These are phyloP conservation scores for Hydraecia micacea DNA, from an alignment of 2,888 invertebrate species.

Conservation along the genomic window DNA sequence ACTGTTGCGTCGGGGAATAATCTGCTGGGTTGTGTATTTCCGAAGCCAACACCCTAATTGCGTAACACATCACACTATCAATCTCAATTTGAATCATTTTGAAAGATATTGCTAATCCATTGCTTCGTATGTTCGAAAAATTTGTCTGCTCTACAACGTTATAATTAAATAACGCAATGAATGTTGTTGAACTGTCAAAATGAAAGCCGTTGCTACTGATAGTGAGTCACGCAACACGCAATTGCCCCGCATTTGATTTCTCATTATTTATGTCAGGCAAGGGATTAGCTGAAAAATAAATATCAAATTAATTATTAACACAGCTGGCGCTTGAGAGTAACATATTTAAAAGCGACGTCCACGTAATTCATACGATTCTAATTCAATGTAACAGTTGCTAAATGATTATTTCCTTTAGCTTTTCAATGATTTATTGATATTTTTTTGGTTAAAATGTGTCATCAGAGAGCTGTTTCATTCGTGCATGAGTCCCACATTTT, in stretches of 20 bases:
- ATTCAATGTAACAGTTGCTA: constrained; percentile 35
- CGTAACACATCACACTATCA: too few relatives aligned
- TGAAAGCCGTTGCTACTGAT: too few relatives aligned
- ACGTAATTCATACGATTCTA: constrained; percentile 25
- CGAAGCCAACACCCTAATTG: too few relatives aligned
- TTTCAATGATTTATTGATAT: constrained; percentile 5
- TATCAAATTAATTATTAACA: background rate
- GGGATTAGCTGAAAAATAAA: constrained; percentile 1
- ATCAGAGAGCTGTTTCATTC: background rate
- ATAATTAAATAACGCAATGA: too few relatives aligned
- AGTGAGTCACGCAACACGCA: too few relatives aligned
- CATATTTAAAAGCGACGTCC: constrained; percentile 13
- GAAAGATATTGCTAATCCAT: too few relatives aligned
- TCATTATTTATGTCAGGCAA: background rate
- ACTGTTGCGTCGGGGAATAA: too few relatives aligned
- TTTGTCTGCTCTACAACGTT: too few relatives aligned
- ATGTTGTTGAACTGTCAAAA: too few relatives aligned
- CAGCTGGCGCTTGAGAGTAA: background rate
- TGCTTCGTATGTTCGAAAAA: too few relatives aligned
- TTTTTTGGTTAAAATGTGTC: background rate
- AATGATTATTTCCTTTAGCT: constrained; percentile 32
- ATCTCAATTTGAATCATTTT: too few relatives aligned
- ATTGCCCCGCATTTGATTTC: background rate
- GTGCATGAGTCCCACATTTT: background rate
- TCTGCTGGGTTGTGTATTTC: too few relatives aligned